phyloP scores from a whole-genome alignment of 2,113 vertebrate genomes.

The Eulacestoma nigropectus region DNA sequence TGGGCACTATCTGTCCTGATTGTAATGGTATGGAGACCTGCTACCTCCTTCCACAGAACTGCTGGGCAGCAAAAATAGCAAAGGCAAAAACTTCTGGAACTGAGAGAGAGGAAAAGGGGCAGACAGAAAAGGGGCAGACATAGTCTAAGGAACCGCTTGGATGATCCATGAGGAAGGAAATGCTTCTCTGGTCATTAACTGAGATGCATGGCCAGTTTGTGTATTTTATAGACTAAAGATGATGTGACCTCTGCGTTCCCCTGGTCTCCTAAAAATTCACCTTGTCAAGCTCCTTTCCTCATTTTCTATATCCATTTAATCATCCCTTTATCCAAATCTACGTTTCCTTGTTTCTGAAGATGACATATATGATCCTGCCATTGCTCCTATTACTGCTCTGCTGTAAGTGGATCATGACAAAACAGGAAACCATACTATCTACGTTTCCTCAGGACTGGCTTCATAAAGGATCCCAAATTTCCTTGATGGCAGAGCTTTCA shows the following conservation, averaged over 20 bases:
- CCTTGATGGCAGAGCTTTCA: not conserved
- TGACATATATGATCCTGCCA: not conserved
- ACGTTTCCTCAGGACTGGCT: not conserved
- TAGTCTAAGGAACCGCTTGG: not conserved
- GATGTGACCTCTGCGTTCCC: not conserved
- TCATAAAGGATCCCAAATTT: not conserved
- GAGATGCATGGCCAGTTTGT: not conserved
- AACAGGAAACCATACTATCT: not conserved
- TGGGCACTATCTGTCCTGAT: not conserved
- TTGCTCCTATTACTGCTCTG: not conserved
- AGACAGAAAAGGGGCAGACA: not conserved
- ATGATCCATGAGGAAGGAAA: not conserved
- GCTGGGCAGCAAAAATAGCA: not conserved
- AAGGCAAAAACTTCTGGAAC: not conserved
- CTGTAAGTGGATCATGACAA: not conserved
- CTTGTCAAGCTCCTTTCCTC: not conserved
- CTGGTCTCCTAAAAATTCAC: not conserved
- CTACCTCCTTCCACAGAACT: not conserved
- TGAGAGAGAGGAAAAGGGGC: not conserved
- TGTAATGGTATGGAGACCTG: not conserved
- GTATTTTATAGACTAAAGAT: not conserved
- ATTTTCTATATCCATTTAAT: not conserved
- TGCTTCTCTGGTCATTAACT: not conserved
- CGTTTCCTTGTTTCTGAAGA: not conserved
- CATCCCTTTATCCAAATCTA: not conserved